phyloP scores from a whole-genome alignment of 2,797 vertebrate species.

The Simalia tracyae region DNA sequence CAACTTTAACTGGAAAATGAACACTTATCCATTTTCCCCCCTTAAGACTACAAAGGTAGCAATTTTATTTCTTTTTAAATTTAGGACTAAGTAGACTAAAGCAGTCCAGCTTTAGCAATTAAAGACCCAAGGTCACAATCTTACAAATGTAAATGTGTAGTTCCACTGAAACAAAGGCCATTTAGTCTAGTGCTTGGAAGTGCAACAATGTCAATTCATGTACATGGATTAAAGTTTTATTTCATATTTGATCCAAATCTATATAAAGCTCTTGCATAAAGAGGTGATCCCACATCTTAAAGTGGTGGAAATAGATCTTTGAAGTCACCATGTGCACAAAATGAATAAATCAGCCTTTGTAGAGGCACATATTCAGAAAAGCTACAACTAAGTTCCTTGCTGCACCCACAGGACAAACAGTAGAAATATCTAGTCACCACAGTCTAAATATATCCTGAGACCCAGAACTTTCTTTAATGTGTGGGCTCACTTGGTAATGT shows the following conservation, averaged over 20 bases:
- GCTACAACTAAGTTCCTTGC: not conserved
- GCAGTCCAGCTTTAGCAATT: not conserved
- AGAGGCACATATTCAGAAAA: not conserved
- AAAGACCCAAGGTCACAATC: not conserved
- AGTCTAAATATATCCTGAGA: not conserved
- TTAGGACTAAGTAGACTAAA: not conserved
- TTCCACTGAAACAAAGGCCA: not conserved
- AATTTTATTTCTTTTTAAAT: not conserved
- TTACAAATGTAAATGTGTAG: not conserved
- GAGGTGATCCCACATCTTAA: not conserved
- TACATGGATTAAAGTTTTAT: not conserved
- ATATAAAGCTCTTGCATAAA: not conserved
- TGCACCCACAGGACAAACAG: not conserved
- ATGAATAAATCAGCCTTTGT: not conserved
- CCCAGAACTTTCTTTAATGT: not conserved
- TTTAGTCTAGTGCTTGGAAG: not conserved
- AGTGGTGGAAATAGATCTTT: not conserved
- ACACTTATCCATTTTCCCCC: not conserved
- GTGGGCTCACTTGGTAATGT: not conserved
- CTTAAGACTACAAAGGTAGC: not conserved
- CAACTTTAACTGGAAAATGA: constrained; percentile 3
- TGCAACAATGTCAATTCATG: not conserved
- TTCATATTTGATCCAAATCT: not conserved
- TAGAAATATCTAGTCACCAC: not conserved
- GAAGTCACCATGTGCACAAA: not conserved